Conservation (phyloP, 2,797 vertebrate species). For the Cynodonichthys magdalenae region DNA sequence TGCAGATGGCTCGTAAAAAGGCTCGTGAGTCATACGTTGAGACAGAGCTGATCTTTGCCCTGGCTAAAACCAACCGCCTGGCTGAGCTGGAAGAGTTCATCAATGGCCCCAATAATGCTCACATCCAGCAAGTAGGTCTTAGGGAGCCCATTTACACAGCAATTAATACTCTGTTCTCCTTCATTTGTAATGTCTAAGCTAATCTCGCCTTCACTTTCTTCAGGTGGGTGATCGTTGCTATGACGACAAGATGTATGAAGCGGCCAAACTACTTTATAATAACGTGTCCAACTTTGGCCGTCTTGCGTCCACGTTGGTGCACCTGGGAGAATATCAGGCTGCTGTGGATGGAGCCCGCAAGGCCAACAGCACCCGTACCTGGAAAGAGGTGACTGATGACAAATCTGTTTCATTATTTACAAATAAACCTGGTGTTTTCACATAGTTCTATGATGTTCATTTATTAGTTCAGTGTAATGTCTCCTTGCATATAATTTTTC, state of each 20-base stretch:
- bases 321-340: constrained; percentile 92
- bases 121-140: constrained; percentile 93
- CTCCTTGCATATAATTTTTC: background rate
- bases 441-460: background rate
- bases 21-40: constrained; percentile 91
- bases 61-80: constrained; percentile 94
- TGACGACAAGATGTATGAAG: constrained; percentile 92
- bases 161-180: background rate
- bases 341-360: constrained; percentile 93
- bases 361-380: constrained; percentile 92
- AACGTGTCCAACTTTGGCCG: constrained; percentile 92
- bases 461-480: background rate
- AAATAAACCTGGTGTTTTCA: background rate
- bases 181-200: background rate
- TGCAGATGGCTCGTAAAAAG: constrained; percentile 96
- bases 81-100: constrained; percentile 98
- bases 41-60: constrained; percentile 93
- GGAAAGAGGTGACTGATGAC: constrained; percentile 88
- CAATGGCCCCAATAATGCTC: constrained; percentile 98
- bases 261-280: constrained; percentile 91
- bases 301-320: constrained; percentile 92
- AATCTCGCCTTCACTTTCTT: background rate
- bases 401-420: background rate
- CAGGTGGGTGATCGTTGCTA: constrained; percentile 95
- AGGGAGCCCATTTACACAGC: background rate